phyloP scores from a whole-genome alignment of 2,113 vertebrate species.

The Colius striatus region DNA sequence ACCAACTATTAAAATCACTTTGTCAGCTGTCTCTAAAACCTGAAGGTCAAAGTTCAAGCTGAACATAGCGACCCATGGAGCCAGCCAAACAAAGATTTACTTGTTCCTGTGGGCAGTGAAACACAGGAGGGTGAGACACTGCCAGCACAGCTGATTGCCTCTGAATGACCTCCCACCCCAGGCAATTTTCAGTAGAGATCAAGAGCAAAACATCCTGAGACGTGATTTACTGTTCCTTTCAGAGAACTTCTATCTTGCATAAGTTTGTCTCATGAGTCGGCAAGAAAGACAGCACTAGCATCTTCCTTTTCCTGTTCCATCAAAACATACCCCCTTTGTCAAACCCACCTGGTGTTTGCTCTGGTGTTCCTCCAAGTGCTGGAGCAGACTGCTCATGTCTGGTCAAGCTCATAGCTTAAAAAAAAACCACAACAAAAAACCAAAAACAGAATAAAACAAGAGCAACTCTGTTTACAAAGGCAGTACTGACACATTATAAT shows the following conservation, averaged over 20 bases:
- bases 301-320: conserved; percentile 12
- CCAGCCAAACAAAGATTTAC: not conserved
- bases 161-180: not conserved
- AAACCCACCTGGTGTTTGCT: conserved; percentile 81
- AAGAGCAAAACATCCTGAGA: not conserved
- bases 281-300: not conserved
- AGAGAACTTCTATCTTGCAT: not conserved
- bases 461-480: conserved; percentile 75
- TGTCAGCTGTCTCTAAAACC: not conserved
- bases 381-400: conserved; percentile 98
- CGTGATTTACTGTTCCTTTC: not conserved
- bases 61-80: not conserved
- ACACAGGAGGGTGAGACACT: not conserved
- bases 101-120: not conserved
- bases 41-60: not conserved
- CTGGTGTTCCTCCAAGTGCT: conserved; percentile 85
- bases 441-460: conserved; percentile 70
- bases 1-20: not conserved
- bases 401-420: conserved; percentile 93
- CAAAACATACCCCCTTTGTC: conserved; percentile 35
- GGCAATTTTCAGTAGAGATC: not conserved
- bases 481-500: conserved; percentile 51
- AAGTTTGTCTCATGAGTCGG: not conserved
- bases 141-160: not conserved
- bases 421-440: not conserved